Conservation (phyloP, 2,888 invertebrate species). For the Trissonchulus latispiculum region DNA sequence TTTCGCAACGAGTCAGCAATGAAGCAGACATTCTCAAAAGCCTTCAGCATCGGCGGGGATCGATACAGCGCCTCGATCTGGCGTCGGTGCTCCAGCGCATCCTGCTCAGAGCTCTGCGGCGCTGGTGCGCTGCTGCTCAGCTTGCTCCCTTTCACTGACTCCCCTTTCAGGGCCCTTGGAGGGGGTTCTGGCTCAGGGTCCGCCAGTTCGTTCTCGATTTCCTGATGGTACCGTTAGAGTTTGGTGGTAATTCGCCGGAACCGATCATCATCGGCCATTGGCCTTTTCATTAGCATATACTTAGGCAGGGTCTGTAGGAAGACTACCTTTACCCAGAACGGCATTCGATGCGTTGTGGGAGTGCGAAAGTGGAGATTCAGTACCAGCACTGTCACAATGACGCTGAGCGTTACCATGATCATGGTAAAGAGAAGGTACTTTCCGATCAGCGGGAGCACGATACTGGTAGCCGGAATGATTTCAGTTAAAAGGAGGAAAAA, state of each 20-base stretch:
- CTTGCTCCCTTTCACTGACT: too few relatives aligned
- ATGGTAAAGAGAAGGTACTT: constrained; percentile 94
- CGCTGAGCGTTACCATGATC: constrained; percentile 76
- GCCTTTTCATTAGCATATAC: constrained; percentile 56
- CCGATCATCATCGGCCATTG: too few relatives aligned
- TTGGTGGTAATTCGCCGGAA: too few relatives aligned
- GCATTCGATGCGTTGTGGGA: constrained; percentile 79
- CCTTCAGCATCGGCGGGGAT: constrained; percentile 53
- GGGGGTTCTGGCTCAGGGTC: too few relatives aligned
- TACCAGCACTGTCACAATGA: constrained; percentile 51
- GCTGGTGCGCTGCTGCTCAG: too few relatives aligned
- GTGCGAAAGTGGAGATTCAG: constrained; percentile 78
- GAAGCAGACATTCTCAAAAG: constrained; percentile 84
- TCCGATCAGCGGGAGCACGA: constrained; percentile 30
- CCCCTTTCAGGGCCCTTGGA: too few relatives aligned
- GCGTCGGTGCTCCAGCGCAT: too few relatives aligned
- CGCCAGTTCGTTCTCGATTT: too few relatives aligned
- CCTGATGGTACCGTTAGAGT: too few relatives aligned
- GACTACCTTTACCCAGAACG: constrained; percentile 72
- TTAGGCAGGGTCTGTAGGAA: constrained; percentile 84
- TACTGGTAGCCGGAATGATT: constrained; percentile 88
- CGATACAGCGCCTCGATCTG: too few relatives aligned
- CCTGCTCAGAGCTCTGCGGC: too few relatives aligned
- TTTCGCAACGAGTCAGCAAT: constrained; percentile 95
- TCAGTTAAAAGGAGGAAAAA: constrained; percentile 94